Percentiles rank a stretch among this genome's conserved stretches.
Conservation (phyloP, 2,113 vertebrate genomes). For the Marcusenius ussheri region DNA sequence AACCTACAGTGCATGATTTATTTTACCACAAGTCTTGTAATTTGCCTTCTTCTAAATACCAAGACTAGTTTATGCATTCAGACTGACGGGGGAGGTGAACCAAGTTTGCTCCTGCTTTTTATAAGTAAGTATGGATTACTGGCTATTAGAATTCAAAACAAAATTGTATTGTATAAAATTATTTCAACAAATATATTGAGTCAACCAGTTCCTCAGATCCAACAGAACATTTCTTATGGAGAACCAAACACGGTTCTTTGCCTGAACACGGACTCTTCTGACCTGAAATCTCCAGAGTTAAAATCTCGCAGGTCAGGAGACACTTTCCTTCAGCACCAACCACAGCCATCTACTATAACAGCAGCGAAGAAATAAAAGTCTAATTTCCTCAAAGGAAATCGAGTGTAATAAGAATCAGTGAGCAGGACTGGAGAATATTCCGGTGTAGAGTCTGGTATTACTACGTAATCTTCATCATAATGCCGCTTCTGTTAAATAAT, state of each 20-base stretch:
- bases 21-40: not conserved
- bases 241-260: not conserved
- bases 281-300: not conserved
- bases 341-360: not conserved
- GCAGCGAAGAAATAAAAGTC: not conserved
- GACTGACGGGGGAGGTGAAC: not conserved
- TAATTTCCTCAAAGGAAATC: conserved; percentile 2
- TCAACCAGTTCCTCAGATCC: not conserved
- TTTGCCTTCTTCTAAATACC: not conserved
- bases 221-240: not conserved
- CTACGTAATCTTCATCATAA: conserved; percentile 46
- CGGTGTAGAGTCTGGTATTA: conserved; percentile 30
- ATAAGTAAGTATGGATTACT: not conserved
- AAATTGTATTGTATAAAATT: not conserved
- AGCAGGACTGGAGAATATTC: conserved; percentile 26
- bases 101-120: not conserved
- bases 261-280: not conserved
- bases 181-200: not conserved
- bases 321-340: not conserved
- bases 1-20: not conserved
- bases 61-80: not conserved
- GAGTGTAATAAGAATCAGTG: conserved; percentile 24
- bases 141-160: not conserved
- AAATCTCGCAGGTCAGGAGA: not conserved
- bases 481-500: conserved; percentile 53